phyloP scores from a whole-genome alignment of 2,113 vertebrate species.

The Bombycilla garrulus region DNA sequence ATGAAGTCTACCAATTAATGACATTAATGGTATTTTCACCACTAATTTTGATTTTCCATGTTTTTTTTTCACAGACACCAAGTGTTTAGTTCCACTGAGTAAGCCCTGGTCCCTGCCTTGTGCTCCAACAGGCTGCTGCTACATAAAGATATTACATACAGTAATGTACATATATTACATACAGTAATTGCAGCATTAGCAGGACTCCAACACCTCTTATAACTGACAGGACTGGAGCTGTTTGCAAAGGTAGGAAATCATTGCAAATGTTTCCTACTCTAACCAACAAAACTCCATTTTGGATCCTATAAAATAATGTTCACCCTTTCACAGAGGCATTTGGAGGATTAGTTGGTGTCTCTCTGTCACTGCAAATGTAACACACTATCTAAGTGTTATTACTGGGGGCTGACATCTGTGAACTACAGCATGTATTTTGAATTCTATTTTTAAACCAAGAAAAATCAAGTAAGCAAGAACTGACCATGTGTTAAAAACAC shows the following conservation, averaged over 20 bases:
- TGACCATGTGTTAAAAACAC: conserved; percentile 78
- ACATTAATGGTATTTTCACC: neutral
- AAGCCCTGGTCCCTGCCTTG: neutral
- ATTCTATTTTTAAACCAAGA: conserved; percentile 71
- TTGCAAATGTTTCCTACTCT: neutral
- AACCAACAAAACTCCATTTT: neutral
- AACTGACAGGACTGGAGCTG: neutral
- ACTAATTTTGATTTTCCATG: neutral
- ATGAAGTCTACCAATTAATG: neutral
- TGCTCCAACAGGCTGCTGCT: neutral
- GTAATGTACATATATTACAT: neutral
- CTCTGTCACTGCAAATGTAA: neutral
- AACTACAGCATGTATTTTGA: conserved; percentile 70
- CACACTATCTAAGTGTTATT: neutral
- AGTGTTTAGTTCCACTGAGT: neutral
- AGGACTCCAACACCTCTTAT: neutral
- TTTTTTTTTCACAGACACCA: neutral
- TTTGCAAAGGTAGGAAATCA: neutral
- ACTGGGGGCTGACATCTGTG: conserved; percentile 60
- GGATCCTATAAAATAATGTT: neutral
- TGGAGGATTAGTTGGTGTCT: neutral
- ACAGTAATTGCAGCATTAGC: neutral
- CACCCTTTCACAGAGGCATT: neutral
- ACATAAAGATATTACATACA: neutral
- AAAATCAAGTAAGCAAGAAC: conserved; percentile 72